These are phyloP conservation scores for Salpingus planirostris DNA, from an alignment of 2,888 invertebrate genomes.

Conservation along the genomic window DNA sequence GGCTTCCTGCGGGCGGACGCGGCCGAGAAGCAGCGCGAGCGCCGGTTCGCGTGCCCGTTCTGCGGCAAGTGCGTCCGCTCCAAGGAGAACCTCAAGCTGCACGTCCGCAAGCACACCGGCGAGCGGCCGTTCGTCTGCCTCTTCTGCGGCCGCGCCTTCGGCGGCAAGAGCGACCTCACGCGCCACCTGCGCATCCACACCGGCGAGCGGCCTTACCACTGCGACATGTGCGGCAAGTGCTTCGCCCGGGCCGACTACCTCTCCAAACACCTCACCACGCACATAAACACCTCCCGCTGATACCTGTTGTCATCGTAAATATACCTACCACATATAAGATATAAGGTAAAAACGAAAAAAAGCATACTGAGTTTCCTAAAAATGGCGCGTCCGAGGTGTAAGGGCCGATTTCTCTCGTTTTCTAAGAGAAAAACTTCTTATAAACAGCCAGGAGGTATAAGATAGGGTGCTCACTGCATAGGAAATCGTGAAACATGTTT, in stretches of 20 bases:
- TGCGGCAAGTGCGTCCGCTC: constrained; percentile 85
- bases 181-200: constrained; percentile 82
- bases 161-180: constrained; percentile 80
- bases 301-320: constrained; percentile 4
- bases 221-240: constrained; percentile 87
- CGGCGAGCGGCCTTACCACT: constrained; percentile 83
- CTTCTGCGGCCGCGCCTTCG: constrained; percentile 82
- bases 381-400: too few relatives aligned
- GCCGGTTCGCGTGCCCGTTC: constrained; percentile 79
- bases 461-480: too few relatives aligned
- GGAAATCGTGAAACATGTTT: too few relatives aligned
- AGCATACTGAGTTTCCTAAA: too few relatives aligned
- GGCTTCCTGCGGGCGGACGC: constrained; percentile 58
- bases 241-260: constrained; percentile 86
- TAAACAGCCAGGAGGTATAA: too few relatives aligned
- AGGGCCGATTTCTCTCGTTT: too few relatives aligned
- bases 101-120: constrained; percentile 79
- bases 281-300: constrained; percentile 66
- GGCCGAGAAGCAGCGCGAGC: constrained; percentile 56
- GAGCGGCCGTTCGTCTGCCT: constrained; percentile 86
- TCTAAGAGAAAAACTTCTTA: too few relatives aligned
- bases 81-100: constrained; percentile 79
- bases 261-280: constrained; percentile 84
- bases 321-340: too few relatives aligned
- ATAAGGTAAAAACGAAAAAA: too few relatives aligned